These are phyloP conservation scores for Oligia latruncula DNA, from an alignment of 2,888 invertebrate species.

Conservation along the genomic window DNA sequence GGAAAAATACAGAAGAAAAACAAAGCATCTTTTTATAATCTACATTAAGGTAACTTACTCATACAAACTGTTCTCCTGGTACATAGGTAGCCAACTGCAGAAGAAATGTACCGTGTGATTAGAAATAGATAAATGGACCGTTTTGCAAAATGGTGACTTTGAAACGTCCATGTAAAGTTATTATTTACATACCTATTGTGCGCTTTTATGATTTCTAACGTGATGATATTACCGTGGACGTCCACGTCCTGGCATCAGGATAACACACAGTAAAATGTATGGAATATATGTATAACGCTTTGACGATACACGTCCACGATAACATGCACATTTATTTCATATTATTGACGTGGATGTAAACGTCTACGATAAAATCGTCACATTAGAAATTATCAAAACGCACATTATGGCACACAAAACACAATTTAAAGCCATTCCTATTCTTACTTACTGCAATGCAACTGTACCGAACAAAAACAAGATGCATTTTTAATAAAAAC, in stretches of 20 bases:
- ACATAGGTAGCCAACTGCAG: slow-evolving; percentile 19
- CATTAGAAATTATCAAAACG: not conserved
- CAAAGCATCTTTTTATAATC: not conserved
- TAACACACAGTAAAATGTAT: not conserved
- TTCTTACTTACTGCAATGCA: not conserved
- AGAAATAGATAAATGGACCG: not conserved
- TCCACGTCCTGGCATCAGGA: not conserved
- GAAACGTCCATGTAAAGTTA: not conserved
- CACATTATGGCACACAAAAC: not conserved
- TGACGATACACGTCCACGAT: not conserved
- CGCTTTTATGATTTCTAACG: not conserved
- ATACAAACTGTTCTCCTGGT: slow-evolving; percentile 42
- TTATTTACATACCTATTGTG: not conserved
- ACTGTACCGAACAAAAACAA: not conserved
- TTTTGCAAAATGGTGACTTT: not conserved
- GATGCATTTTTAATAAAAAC: no score
- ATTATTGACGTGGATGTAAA: not conserved
- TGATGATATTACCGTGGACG: not conserved
- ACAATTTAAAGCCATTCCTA: not conserved
- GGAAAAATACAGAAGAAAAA: slow-evolving; percentile 17
- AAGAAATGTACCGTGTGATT: not conserved
- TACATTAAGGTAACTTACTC: slow-evolving; percentile 27
- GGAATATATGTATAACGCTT: not conserved
- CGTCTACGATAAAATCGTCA: not conserved
- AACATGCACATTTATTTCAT: not conserved